Evolutionary conservation across 1,140 invertebrate species (phyloP).

Genomic region (Caenorhabditis elegans): DNA sequence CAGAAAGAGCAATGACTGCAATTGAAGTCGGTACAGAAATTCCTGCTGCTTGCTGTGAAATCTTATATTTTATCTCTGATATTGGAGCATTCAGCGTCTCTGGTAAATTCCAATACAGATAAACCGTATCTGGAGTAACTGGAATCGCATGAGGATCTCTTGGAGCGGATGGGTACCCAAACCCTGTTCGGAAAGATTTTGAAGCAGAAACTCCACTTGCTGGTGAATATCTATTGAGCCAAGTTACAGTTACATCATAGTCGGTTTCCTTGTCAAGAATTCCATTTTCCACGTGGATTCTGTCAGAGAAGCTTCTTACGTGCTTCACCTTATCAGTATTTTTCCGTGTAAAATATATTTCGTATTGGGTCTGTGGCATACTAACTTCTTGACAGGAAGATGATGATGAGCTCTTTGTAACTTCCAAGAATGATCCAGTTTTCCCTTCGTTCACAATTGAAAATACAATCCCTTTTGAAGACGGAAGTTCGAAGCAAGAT

Average conservation of each 20-base stretch:
- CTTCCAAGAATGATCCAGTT: conserved; percentile 52
- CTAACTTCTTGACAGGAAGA: conserved; percentile 55
- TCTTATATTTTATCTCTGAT: conserved; percentile 61
- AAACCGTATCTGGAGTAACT: conserved; percentile 62
- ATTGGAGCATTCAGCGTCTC: conserved; percentile 59
- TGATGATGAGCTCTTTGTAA: conserved; percentile 41
- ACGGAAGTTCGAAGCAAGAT: conserved; percentile 57
- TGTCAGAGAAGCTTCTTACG: conserved; percentile 49
- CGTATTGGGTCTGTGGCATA: conserved; percentile 64
- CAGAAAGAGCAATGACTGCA: conserved; percentile 45
- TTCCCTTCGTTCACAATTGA: conserved; percentile 61
- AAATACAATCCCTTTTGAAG: conserved; percentile 56
- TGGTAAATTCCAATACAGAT: conserved; percentile 61
- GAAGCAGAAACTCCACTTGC: conserved; percentile 49
- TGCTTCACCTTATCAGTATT: conserved; percentile 63
- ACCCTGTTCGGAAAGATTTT: conserved; percentile 58
- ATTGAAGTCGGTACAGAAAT: conserved; percentile 47
- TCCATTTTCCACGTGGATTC: conserved; percentile 64
- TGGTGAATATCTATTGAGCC: conserved; percentile 61
- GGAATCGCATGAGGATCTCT: conserved; percentile 53
- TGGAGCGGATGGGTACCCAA: conserved; percentile 60
- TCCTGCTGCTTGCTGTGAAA: conserved; percentile 51
- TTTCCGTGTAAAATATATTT: conserved; percentile 55
- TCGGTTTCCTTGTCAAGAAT: conserved; percentile 60
- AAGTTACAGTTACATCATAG: conserved; percentile 52